Conservation (phyloP, 2,888 invertebrate genomes). For the Gymnosoma rotundatum region DNA sequence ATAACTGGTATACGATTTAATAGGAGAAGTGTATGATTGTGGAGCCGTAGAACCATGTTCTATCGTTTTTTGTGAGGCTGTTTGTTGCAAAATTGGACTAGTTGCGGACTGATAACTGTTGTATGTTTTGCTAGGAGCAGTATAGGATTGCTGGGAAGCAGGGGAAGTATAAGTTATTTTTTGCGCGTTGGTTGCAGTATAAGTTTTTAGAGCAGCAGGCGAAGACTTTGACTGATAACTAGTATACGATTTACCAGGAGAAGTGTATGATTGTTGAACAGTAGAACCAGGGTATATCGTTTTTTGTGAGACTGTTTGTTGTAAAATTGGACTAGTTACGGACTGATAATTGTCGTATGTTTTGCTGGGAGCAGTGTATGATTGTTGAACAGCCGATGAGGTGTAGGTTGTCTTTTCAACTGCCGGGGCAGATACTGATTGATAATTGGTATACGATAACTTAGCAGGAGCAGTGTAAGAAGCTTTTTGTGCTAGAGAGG, state of each 20-base stretch:
- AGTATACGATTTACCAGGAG: conserved; percentile 45
- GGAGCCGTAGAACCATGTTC: too few species aligned
- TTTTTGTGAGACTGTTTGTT: conserved; percentile 32
- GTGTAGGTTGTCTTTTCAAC: conserved; percentile 37
- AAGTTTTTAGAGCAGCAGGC: conserved; percentile 43
- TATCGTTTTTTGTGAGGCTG: conserved; percentile 12
- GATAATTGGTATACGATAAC: conserved; percentile 37
- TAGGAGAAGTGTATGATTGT: conserved; percentile 39
- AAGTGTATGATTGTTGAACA: conserved; percentile 13
- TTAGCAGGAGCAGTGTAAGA: conserved; percentile 44
- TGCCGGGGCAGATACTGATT: conserved; percentile 49
- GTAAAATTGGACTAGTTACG: conserved; percentile 16
- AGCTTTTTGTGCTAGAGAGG: conserved; percentile 13
- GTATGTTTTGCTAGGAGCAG: conserved; percentile 52
- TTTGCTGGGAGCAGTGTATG: conserved; percentile 38
- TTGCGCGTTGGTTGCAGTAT: conserved; percentile 17
- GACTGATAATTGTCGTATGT: conserved; percentile 32
- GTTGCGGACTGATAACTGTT: neutral
- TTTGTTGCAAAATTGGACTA: conserved; percentile 46
- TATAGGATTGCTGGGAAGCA: conserved; percentile 39
- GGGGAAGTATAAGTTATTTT: conserved; percentile 47
- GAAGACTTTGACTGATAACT: conserved; percentile 39
- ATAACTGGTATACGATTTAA: conserved; percentile 29
- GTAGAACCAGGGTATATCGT: conserved; percentile 27
- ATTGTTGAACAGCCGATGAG: conserved; percentile 32